These are phyloP conservation scores for Oryzias celebensis DNA, from an alignment of 2,113 vertebrate genomes.

Conservation along the genomic window DNA sequence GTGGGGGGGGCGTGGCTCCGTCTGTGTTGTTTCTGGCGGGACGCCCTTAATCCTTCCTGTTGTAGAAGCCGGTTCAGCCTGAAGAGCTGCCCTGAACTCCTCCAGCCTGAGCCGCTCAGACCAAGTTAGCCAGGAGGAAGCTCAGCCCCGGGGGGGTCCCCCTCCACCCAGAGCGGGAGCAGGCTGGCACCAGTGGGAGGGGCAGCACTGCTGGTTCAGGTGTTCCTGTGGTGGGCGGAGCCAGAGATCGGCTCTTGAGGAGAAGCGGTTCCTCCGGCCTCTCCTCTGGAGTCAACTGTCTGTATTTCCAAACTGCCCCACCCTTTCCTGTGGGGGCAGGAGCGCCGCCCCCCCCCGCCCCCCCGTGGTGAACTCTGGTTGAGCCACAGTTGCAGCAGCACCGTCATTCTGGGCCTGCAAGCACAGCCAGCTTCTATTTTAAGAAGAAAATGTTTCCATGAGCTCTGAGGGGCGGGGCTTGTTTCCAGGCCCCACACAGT, in stretches of 20 bases:
- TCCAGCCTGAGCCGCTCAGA: too few species aligned
- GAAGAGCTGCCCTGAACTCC: too few species aligned
- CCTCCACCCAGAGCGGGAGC: too few species aligned
- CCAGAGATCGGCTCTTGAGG: neutral
- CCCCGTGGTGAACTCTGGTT: conserved; percentile 39
- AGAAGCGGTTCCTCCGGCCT: neutral
- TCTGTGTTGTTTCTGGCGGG: too few species aligned
- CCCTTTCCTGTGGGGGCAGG: conserved; percentile 47
- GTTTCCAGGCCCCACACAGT: conserved; percentile 65
- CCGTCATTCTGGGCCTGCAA: conserved; percentile 54
- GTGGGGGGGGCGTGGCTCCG: too few species aligned
- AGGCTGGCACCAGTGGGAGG: too few species aligned
- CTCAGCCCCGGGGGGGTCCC: too few species aligned
- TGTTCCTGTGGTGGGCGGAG: conserved; percentile 14
- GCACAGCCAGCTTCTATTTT: conserved; percentile 66
- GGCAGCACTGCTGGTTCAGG: neutral
- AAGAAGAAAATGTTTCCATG: conserved; percentile 71
- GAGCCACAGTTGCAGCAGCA: conserved; percentile 49
- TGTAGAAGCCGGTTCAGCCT: too few species aligned
- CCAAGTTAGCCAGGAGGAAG: too few species aligned
- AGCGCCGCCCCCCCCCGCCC: conserved; percentile 28
- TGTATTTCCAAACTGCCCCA: conserved; percentile 10
- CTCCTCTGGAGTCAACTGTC: neutral
- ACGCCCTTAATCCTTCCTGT: too few species aligned
- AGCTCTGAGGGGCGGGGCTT: conserved; percentile 53